A percentile compares a stretch with the other conserved stretches of the same genome.
Conservation (phyloP, 1,140 invertebrate species). For the Bombus waltoni region DNA sequence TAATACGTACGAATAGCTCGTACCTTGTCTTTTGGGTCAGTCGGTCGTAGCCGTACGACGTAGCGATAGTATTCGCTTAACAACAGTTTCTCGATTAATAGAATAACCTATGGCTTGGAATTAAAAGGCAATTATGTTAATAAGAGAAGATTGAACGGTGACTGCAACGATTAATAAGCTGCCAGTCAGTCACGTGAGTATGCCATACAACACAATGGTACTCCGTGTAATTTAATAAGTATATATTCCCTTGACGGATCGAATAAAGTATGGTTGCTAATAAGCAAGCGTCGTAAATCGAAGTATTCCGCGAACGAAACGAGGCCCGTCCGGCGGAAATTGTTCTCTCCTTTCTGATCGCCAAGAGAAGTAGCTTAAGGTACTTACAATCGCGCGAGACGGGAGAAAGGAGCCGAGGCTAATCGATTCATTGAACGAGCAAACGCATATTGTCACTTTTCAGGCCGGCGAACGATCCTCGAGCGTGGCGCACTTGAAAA, state of each 20-base stretch:
- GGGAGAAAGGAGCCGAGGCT: conserved; percentile 20
- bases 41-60: background rate
- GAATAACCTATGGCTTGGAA: conserved; percentile 2
- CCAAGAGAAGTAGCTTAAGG: background rate
- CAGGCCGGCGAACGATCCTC: conserved; percentile 27
- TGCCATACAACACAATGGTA: conserved; percentile 12
- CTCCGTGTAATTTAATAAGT: conserved; percentile 39
- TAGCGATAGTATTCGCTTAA: background rate
- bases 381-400: conserved; percentile 14
- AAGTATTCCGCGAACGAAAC: no score
- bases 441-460: conserved; percentile 44
- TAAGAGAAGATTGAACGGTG: conserved; percentile 40
- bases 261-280: background rate
- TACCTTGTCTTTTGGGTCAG: background rate
- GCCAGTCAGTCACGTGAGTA: background rate
- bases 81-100: conserved; percentile 12
- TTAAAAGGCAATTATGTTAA: conserved; percentile 52
- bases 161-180: conserved; percentile 34
- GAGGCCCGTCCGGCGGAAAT: conserved; percentile 24
- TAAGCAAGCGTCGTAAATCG: conserved; percentile 1
- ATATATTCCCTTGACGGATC: conserved; percentile 6
- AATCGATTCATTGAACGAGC: conserved; percentile 43
- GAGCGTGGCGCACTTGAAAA: conserved; percentile 41
- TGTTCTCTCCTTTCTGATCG: conserved; percentile 1
- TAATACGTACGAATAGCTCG: background rate